Conservation (phyloP, 2,113 vertebrate genomes). For the Vidua chalybeata region DNA sequence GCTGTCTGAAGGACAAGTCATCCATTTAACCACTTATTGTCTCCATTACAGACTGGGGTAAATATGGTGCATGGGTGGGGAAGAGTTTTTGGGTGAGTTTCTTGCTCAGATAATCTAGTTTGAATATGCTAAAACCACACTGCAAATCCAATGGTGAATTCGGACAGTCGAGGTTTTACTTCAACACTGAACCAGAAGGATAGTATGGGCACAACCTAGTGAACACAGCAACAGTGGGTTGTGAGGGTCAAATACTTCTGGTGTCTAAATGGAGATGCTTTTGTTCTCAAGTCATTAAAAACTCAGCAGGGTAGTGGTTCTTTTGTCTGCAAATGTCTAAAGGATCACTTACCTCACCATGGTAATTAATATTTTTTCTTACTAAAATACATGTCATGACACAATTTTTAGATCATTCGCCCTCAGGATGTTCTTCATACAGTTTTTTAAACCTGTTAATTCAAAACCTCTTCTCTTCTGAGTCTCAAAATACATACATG, state of each 20-base stretch:
- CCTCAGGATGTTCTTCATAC: not conserved
- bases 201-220: not conserved
- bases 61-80: not conserved
- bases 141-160: not conserved
- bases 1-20: not conserved
- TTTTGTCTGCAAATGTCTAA: not conserved
- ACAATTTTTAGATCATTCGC: constrained; percentile 29
- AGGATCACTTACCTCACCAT: constrained; percentile 23
- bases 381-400: constrained; percentile 17
- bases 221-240: not conserved
- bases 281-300: constrained; percentile 23
- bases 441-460: constrained; percentile 24
- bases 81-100: not conserved
- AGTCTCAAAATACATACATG: not conserved
- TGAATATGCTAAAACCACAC: not conserved
- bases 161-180: not conserved
- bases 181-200: not conserved
- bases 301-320: not conserved
- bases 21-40: not conserved
- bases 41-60: not conserved
- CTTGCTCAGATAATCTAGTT: not conserved
- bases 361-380: constrained; percentile 15
- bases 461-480: not conserved
- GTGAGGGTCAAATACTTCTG: not conserved
- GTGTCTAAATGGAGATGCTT: not conserved